These are phyloP conservation scores for Frankliniella intonsa DNA, from an alignment of 2,888 invertebrate species.

Conservation along the genomic window DNA sequence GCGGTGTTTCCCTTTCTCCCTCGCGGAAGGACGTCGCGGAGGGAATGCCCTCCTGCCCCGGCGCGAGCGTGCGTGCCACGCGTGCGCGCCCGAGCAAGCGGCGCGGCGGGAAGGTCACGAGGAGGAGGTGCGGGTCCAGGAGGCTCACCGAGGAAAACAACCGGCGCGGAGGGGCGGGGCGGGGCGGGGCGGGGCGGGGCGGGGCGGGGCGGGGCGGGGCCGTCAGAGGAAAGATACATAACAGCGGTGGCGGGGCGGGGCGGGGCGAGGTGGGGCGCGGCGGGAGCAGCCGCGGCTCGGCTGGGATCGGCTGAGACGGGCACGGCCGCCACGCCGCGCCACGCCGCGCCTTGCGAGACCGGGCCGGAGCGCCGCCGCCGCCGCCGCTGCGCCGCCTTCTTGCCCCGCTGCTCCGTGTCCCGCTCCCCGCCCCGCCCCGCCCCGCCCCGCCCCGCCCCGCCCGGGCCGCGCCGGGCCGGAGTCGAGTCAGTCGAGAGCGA, in stretches of 20 bases:
- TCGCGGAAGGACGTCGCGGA: too few relatives aligned
- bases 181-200: neutral
- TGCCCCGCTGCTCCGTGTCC: too few relatives aligned
- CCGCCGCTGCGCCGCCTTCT: neutral
- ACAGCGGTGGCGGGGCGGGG: neutral
- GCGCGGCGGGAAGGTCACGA: neutral
- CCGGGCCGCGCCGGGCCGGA: too few relatives aligned
- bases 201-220: neutral
- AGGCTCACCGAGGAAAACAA: neutral
- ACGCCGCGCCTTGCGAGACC: neutral
- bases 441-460: too few relatives aligned
- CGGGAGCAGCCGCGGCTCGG: neutral
- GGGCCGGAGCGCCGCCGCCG: neutral
- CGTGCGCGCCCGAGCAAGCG: too few relatives aligned
- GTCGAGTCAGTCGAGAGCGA: neutral
- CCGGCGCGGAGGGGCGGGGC: neutral
- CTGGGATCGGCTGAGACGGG: neutral
- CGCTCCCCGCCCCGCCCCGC: too few relatives aligned
- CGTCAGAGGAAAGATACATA: neutral
- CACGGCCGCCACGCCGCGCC: neutral
- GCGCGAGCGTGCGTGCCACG: too few relatives aligned
- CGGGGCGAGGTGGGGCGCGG: neutral
- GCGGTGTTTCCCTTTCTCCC: too few relatives aligned
- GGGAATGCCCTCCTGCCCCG: too few relatives aligned
- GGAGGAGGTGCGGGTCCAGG: conserved; percentile 1